These are phyloP conservation scores for Urosaurus nigricauda DNA, from an alignment of 2,797 vertebrate species.

Conservation along the genomic window DNA sequence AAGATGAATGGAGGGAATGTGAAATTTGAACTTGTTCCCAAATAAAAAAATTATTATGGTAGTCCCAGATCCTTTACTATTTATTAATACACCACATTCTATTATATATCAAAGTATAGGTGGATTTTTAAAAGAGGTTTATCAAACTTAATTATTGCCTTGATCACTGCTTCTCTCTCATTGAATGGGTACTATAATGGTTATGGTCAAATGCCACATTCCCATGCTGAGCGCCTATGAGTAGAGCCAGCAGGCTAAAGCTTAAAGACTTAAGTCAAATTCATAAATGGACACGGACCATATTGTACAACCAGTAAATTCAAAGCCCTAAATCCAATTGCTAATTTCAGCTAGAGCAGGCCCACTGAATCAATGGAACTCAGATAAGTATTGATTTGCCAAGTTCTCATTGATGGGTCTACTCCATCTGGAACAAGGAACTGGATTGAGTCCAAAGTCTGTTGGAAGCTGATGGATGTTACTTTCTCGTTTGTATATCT, in stretches of 20 bases:
- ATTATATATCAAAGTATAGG: too few species aligned
- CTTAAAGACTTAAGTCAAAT: background rate
- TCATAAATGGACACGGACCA: background rate
- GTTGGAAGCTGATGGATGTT: background rate
- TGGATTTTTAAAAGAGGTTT: background rate
- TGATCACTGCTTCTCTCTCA: background rate
- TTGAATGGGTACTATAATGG: background rate
- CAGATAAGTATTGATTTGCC: too few species aligned
- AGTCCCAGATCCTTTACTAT: too few species aligned
- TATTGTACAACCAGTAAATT: background rate
- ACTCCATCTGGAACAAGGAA: too few species aligned
- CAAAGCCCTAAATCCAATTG: too few species aligned
- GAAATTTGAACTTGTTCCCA: too few species aligned
- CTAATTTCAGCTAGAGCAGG: too few species aligned
- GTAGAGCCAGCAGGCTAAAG: background rate
- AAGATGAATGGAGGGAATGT: too few species aligned
- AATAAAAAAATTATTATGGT: too few species aligned
- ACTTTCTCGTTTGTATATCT: background rate
- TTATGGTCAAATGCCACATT: constrained; percentile 6
- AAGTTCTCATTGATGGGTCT: too few species aligned
- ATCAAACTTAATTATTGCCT: background rate
- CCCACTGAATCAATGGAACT: too few species aligned
- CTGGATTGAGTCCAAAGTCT: background rate
- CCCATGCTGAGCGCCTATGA: constrained; percentile 27
- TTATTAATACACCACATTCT: too few species aligned